phyloP scores from a whole-genome alignment of 2,888 invertebrate genomes.

The Cloeon dipterum region DNA sequence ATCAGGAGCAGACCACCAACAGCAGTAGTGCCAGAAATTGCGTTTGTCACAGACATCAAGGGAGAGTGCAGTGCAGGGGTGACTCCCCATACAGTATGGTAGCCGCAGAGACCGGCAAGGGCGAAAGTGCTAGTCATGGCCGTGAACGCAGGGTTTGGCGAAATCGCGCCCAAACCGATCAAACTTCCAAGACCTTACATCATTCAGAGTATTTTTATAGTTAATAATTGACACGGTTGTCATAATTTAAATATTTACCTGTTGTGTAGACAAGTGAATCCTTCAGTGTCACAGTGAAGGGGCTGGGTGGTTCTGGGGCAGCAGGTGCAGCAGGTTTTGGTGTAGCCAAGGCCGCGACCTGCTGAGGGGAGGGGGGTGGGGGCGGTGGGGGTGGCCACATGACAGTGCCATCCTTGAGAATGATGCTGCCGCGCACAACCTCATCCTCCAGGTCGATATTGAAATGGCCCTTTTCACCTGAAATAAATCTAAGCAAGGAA shows the following conservation, averaged over 20 bases:
- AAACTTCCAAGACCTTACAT: slow-evolving; percentile 39
- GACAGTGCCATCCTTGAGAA: slow-evolving; percentile 47
- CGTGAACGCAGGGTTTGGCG: slow-evolving; percentile 68
- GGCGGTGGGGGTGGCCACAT: slow-evolving; percentile 59
- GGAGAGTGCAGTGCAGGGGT: slow-evolving; percentile 79
- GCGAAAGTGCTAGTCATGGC: slow-evolving; percentile 73
- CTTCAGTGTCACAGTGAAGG: slow-evolving; percentile 44
- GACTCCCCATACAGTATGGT: slow-evolving; percentile 83
- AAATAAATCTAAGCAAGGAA: not conserved
- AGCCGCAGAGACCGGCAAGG: slow-evolving; percentile 55
- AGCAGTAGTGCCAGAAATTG: slow-evolving; percentile 75
- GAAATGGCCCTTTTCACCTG: slow-evolving; percentile 55
- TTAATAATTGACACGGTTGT: not conserved
- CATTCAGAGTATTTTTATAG: slow-evolving; percentile 4
- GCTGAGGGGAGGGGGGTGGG: slow-evolving; percentile 19
- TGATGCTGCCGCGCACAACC: slow-evolving; percentile 61
- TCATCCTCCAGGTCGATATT: slow-evolving; percentile 63
- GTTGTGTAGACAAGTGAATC: slow-evolving; percentile 41
- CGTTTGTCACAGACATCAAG: slow-evolving; percentile 81
- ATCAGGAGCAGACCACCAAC: slow-evolving; percentile 74
- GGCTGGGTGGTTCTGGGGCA: slow-evolving; percentile 26
- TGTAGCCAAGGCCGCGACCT: slow-evolving; percentile 12
- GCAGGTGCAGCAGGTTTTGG: slow-evolving; percentile 18
- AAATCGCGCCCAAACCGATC: slow-evolving; percentile 41
- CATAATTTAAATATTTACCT: slow-evolving; percentile 23